Evolutionary conservation across 2,797 vertebrate species (phyloP).

Genomic region (Thamnophis elegans): DNA sequence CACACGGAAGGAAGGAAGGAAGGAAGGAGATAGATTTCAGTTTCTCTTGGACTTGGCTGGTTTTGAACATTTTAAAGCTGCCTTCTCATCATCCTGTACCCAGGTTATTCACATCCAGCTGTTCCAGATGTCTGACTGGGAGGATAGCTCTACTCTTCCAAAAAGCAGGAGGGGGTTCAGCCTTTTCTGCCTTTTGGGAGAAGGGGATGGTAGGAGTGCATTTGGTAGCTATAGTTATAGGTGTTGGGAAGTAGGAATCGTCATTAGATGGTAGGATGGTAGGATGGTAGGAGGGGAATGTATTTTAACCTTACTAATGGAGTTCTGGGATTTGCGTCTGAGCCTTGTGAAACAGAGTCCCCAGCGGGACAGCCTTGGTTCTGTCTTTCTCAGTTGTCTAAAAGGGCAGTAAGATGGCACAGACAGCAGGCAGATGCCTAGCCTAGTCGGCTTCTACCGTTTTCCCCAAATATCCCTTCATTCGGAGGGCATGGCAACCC

Average conservation of each 20-base stretch:
- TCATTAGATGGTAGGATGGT: no score
- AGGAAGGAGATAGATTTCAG: background rate
- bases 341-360: background rate
- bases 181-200: background rate
- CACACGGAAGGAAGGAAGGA: background rate
- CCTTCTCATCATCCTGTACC: background rate
- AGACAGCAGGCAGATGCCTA: background rate
- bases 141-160: background rate
- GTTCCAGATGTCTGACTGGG: background rate
- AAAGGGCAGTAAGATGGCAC: background rate
- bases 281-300: background rate
- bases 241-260: background rate
- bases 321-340: slow-evolving; percentile 1
- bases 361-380: background rate
- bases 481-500: background rate
- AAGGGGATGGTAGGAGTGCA: background rate
- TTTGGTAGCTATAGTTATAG: background rate
- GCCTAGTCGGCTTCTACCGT: background rate
- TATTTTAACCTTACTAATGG: background rate
- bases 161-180: background rate
- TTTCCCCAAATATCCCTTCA: background rate
- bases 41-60: background rate
- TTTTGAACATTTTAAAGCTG: background rate
- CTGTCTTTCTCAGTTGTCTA: background rate
- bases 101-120: background rate